Conservation (phyloP, 2,797 vertebrate genomes). For the Pangasius sanitwongsei region DNA sequence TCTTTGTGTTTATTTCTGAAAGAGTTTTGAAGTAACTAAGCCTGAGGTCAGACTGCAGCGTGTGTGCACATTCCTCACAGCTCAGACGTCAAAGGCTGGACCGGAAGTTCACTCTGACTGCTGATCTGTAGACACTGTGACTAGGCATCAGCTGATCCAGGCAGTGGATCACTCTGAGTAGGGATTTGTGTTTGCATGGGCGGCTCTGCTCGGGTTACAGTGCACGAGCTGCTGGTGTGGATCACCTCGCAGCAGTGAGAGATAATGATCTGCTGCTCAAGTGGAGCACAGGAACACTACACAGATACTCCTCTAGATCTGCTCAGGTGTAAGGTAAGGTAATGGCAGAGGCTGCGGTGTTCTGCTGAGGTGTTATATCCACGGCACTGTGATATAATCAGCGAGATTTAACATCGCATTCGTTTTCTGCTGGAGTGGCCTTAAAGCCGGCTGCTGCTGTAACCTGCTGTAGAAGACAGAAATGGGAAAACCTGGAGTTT, state of each 20-base stretch:
- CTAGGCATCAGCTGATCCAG: neutral
- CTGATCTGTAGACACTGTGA: conserved; percentile 1
- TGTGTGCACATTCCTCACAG: neutral
- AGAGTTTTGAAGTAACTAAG: neutral
- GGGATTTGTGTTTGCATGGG: neutral
- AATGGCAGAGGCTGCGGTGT: neutral
- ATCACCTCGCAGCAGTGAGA: neutral
- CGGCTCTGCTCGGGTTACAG: neutral
- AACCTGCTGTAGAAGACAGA: neutral
- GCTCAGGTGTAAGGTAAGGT: neutral
- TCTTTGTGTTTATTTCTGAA: neutral
- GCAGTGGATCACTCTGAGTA: neutral
- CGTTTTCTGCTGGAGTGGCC: too few relatives aligned
- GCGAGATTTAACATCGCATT: too few relatives aligned
- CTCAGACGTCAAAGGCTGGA: neutral
- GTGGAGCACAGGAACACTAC: neutral
- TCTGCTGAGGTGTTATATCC: neutral
- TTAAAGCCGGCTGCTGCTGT: neutral
- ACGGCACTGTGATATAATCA: neutral
- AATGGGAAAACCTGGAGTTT: too few relatives aligned
- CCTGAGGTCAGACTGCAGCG: neutral
- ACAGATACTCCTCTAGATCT: neutral
- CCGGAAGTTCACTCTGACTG: neutral
- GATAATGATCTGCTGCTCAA: neutral
- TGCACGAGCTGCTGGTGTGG: neutral